Evolutionary conservation across 2,113 vertebrate genomes (phyloP).

Genomic region (Tupaia tana): DNA sequence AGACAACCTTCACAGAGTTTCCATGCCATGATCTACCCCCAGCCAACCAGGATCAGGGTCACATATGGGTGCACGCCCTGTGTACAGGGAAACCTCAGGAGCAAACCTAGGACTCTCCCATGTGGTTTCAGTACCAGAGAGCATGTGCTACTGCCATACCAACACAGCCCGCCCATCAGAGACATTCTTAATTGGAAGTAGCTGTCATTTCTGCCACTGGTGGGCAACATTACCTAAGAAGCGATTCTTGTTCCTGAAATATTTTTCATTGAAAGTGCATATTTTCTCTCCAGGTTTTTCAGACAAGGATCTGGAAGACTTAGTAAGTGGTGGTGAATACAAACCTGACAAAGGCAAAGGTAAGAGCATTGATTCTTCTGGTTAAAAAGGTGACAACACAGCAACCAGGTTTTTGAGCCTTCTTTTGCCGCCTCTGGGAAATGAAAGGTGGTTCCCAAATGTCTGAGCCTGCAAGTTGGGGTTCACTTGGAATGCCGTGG

Average conservation of each 20-base stretch:
- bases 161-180: no score
- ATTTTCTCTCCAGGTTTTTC: conserved; percentile 82
- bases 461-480: not conserved
- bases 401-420: not conserved
- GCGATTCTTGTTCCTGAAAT: not conserved
- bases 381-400: not conserved
- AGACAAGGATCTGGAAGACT: conserved; percentile 87
- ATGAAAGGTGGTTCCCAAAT: not conserved
- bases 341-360: conserved; percentile 93
- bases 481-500: not conserved
- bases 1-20: no score
- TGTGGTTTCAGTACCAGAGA: no score
- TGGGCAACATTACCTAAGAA: not conserved
- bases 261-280: not conserved
- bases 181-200: not conserved
- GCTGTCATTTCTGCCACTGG: not conserved
- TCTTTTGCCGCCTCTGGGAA: not conserved
- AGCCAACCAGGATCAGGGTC: no score
- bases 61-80: no score
- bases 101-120: not conserved
- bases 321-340: conserved; percentile 84
- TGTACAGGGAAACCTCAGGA: no score
- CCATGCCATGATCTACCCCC: no score
- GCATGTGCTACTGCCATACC: no score
- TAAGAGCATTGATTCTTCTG: conserved; percentile 65